phyloP scores from a whole-genome alignment of 2,797 vertebrate genomes.

The Lacerta viridis region DNA sequence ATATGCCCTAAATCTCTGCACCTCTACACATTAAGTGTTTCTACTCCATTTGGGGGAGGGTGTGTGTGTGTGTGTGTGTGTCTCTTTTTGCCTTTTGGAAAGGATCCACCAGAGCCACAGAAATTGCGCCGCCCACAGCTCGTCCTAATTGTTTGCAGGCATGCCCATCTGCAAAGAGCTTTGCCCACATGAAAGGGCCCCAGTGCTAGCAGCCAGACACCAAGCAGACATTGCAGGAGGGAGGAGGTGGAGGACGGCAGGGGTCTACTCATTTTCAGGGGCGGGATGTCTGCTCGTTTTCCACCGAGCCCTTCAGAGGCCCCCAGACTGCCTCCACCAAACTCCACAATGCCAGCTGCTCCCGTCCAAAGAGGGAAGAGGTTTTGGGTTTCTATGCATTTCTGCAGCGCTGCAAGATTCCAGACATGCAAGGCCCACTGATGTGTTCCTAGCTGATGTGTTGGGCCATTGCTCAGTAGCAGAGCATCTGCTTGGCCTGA shows the following conservation, averaged over 20 bases:
- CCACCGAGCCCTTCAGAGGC: background rate
- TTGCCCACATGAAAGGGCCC: conserved; percentile 32
- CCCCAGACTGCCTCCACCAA: background rate
- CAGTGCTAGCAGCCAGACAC: conserved; percentile 23
- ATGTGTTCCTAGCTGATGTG: too few species aligned
- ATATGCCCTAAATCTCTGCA: background rate
- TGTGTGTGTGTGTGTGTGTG: background rate
- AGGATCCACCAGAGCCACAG: background rate
- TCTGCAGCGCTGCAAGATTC: too few species aligned
- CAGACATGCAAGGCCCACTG: too few species aligned
- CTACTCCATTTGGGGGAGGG: background rate
- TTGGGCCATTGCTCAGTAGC: too few species aligned
- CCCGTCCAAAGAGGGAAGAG: background rate
- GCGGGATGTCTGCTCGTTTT: background rate
- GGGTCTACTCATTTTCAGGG: too few species aligned
- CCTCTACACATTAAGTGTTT: too few species aligned
- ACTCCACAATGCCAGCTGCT: background rate
- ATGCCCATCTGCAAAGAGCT: background rate
- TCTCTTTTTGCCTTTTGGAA: background rate
- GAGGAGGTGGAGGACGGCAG: background rate
- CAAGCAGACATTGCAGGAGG: background rate
- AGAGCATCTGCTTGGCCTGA: too few species aligned
- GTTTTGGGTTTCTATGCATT: too few species aligned
- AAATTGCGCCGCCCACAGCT: background rate
- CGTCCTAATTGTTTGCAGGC: conserved; percentile 32